phyloP scores from a whole-genome alignment of 1,140 invertebrate genomes.

The Saccostrea glomerata region DNA sequence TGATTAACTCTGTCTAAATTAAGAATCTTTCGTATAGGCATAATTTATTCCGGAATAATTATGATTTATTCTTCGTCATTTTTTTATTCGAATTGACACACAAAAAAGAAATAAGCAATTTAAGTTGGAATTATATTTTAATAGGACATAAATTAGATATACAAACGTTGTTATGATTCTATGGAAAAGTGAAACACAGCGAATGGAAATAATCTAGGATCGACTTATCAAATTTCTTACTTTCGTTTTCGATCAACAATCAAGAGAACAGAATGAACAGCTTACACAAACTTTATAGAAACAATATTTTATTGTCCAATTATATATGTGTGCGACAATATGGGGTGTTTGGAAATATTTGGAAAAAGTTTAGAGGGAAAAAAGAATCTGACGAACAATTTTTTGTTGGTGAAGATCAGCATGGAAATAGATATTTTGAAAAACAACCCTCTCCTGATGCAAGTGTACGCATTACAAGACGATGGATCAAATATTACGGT shows the following conservation, averaged over 20 bases:
- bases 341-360: constrained; percentile 7
- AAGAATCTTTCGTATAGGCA: neutral
- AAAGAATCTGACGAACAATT: neutral
- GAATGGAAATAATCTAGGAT: neutral
- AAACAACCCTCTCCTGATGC: neutral
- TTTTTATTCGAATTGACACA: neutral
- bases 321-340: neutral
- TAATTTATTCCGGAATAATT: neutral
- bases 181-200: too few species aligned
- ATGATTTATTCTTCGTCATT: neutral
- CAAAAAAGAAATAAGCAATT: too few species aligned
- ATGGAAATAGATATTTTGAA: constrained; percentile 12
- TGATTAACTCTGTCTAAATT: neutral
- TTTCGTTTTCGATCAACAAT: neutral
- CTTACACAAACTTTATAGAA: neutral
- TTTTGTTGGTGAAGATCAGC: constrained; percentile 20
- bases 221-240: neutral
- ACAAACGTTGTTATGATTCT: too few species aligned
- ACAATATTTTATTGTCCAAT: neutral
- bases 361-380: neutral
- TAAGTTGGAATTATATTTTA: too few species aligned
- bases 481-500: neutral
- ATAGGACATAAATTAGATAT: too few species aligned
- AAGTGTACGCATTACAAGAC: neutral
- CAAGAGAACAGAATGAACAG: neutral